Conservation (phyloP, 2,113 vertebrate genomes). For the Madoqua kirkii region DNA sequence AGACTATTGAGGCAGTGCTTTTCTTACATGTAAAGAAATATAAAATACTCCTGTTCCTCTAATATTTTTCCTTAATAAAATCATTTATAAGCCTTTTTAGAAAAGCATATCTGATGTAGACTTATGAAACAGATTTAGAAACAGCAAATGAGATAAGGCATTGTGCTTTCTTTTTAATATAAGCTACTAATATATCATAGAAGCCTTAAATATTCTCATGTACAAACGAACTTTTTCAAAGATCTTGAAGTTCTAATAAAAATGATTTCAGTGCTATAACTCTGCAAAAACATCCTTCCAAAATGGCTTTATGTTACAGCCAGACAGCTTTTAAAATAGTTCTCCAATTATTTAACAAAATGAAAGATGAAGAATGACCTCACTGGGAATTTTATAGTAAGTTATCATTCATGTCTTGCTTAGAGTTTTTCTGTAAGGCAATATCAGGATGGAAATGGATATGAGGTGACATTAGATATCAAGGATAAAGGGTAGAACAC, state of each 20-base stretch:
- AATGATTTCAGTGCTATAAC: neutral
- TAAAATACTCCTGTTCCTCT: neutral
- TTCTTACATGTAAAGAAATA: neutral
- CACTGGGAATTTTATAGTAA: slow-evolving; percentile 33
- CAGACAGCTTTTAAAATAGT: slow-evolving; percentile 43
- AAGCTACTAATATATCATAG: neutral
- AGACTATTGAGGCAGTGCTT: neutral
- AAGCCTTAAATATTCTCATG: neutral
- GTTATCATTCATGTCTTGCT: slow-evolving; percentile 46
- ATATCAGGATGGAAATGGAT: neutral
- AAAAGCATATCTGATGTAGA: neutral
- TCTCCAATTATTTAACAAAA: slow-evolving; percentile 53
- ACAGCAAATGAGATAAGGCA: neutral
- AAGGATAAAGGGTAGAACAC: neutral
- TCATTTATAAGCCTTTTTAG: neutral
- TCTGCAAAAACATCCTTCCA: neutral
- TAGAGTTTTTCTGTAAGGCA: slow-evolving; percentile 29
- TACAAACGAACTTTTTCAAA: neutral
- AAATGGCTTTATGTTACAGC: neutral
- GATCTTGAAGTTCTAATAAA: slow-evolving; percentile 27
- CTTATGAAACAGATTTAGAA: slow-evolving; percentile 5
- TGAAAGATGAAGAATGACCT: slow-evolving; percentile 55
- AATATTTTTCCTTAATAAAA: neutral
- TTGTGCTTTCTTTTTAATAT: neutral
- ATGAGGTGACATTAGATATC: slow-evolving; percentile 20